Base-by-base conservation (phyloP, 2,888 invertebrate genomes). In the Megamerina dolium region DNA sequence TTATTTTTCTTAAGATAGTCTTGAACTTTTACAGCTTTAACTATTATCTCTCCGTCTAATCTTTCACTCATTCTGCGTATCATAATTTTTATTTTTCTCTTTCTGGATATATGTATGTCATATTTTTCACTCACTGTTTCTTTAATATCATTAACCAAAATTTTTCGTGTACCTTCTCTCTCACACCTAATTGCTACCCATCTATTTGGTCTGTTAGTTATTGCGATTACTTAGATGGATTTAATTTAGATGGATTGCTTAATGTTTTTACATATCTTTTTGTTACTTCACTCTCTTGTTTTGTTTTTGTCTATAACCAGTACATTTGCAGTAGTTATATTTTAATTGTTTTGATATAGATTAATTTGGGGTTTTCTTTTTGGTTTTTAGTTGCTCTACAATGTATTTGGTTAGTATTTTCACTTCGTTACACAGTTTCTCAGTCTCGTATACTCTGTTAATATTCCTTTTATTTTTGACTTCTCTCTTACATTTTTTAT, bases 211-310 rank as follows among this genome's bases (percentile, higher is more conserved):
- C n/a, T n/a, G n/a, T n/a, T n/a, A n/a, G n/a, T n/a, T n/a, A n/a
- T n/a, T n/a, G n/a, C n/a, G n/a, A n/a, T n/a, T n/a, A n/a, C n/a
- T n/a, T n/a, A n/a, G n/a, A n/a, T n/a, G n/a, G n/a, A n/a, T 32
- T 32, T 16, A 32, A 17, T 5, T 13, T 3, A 16, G 32, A 32
- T 14, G 32, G 32, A 10, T 32, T 32, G 12, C 13, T 13, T 32
- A 32, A 6, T 32, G 12, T 32, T 32, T 13, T 32, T 3, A 32
- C 14, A 32, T 32, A 14, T 5, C 32, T 32, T 32, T 32, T 32
- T 32, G 32, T 32, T 32, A 32, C 32, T 32, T 32, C 32, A 13
- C 32, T 32, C 32, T 32, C 32, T 32, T 32, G 32, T 14, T 6
- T 32, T 32, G 4, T 32, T 13, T 32, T 32, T 32, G 13, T 14